Base-by-base conservation (phyloP, 1,140 invertebrate genomes). In the Probaryconus sp. region DNA sequence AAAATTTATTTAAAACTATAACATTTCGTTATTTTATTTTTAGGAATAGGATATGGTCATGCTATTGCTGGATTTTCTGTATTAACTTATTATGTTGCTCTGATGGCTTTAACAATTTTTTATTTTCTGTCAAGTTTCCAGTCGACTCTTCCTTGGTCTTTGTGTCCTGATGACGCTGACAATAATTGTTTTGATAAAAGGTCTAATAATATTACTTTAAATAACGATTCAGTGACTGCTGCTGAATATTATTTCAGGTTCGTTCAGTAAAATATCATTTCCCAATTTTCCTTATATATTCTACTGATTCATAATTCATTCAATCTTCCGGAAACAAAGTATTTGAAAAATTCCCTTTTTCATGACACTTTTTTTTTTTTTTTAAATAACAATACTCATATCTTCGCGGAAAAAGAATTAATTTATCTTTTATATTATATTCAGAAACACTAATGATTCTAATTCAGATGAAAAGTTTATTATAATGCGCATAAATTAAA, bases 61-160 rank as follows among this genome's bases (percentile, higher is more conserved):
- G 88, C 93, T 2, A 87, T 93, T 3, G 90, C 90, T 1, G 91
- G 91, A 2, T 89, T 91, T 0, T 92, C 90, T 81, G 91, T 95
- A 16, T 83, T 90, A 4, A 89, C 90, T 0, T 96, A 95, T 83
- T 96, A 96, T 83, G 93, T 93, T 74, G 90, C 92, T 1, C 90
- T 97, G 69, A 92, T 96, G 84, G 92, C 91, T 0, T 91, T 95
- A 72, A 94, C 94, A 1, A 74, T 95, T 2, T 94, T 91, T 83
- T 96, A 94, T 81, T 89, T 94, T 60, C 85, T 87, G 1, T 88
- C 89, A 75, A 93, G 92, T 26, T 93, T 93, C 77, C 88, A 89
- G 9, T 60, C 86, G 0, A 87, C 88, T 30, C 81, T 94, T n/a
- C 92, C 92, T 2, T 93, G 92, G 92, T 83, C 90, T 1, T 78